Evolutionary conservation across 2,797 vertebrate species (phyloP).

Genomic region (Paguma larvata): DNA sequence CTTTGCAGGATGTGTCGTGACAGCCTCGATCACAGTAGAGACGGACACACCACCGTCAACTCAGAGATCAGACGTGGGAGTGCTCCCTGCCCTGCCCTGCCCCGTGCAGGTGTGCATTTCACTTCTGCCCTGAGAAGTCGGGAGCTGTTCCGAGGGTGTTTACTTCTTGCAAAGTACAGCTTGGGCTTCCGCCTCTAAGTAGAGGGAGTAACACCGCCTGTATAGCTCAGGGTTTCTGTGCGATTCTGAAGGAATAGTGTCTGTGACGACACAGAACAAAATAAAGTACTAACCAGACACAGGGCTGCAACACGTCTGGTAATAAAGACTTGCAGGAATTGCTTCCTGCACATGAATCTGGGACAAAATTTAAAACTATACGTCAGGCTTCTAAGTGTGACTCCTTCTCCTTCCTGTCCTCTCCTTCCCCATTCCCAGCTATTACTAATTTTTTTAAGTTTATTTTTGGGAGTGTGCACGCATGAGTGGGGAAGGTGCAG

Average conservation of each 20-base stretch:
- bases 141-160: neutral
- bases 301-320: neutral
- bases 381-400: neutral
- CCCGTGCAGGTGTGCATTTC: neutral
- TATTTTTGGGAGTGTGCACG: too few species aligned
- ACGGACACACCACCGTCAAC: neutral
- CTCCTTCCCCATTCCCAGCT: neutral
- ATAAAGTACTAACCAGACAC: neutral
- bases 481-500: too few species aligned
- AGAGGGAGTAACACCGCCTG: neutral
- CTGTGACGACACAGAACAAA: neutral
- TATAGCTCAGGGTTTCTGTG: neutral
- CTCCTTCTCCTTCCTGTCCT: neutral
- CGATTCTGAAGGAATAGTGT: neutral
- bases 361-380: neutral
- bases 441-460: too few species aligned
- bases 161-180: neutral
- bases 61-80: rapidly evolving
- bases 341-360: neutral
- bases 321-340: neutral
- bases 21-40: neutral
- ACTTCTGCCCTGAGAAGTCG: neutral
- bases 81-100: neutral
- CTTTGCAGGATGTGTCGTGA: neutral
- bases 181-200: neutral